Evolutionary conservation across 2,888 invertebrate genomes (phyloP).

Genomic region (Leistus spinibarbis): DNA sequence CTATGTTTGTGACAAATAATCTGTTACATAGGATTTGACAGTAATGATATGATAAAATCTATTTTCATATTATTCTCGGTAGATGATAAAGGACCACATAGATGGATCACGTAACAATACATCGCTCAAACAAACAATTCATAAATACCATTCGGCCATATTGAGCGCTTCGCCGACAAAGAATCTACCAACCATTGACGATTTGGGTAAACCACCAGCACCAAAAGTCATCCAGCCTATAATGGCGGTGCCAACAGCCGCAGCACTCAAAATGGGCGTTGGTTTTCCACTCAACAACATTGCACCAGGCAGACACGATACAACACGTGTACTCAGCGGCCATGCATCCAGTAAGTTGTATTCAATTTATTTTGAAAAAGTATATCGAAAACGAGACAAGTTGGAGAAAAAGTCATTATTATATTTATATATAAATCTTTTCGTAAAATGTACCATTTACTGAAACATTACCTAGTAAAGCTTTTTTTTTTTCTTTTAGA

Average conservation of each 20-base stretch:
- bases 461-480: no score
- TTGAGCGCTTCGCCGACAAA: constrained; percentile 66
- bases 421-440: no score
- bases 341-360: constrained; percentile 54
- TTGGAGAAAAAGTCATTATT: no score
- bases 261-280: constrained; percentile 85
- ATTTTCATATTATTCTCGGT: constrained; percentile 34
- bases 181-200: constrained; percentile 64
- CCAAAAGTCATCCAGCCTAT: constrained; percentile 56
- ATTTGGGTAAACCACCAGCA: constrained; percentile 58
- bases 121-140: constrained; percentile 65
- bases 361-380: no score
- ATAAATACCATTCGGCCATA: constrained; percentile 68
- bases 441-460: no score
- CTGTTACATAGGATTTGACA: background rate
- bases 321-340: constrained; percentile 69
- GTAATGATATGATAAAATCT: background rate
- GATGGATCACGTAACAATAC: constrained; percentile 68
- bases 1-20: background rate
- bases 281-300: constrained; percentile 80
- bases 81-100: constrained; percentile 66
- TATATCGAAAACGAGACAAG: no score
- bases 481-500: constrained; percentile 44
- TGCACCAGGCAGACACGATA: constrained; percentile 69
- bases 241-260: constrained; percentile 79